Evolutionary conservation across 2,113 vertebrate genomes (phyloP), one percentile per base, ranked within the genome.

Genomic region (Pseudopodoces humilis): DNA sequence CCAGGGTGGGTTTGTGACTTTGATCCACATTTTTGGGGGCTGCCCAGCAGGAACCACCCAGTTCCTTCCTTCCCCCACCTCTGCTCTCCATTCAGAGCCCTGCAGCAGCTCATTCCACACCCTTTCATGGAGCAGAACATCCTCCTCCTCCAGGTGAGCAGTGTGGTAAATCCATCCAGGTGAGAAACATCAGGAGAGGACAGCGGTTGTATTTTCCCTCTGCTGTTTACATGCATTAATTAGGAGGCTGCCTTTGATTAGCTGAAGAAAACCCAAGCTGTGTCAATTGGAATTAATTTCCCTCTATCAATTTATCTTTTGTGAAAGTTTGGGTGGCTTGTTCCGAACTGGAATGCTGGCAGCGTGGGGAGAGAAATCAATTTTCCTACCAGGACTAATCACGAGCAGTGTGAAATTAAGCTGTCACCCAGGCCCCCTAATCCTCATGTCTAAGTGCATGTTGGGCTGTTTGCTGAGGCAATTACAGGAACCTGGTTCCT

Each of bases 351-450:
- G 94, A 88, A 72, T 20, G 78, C 22, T 85, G 53, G 92, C 78
- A 79, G 75, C 4, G 14, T n/a, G 17, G 82, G 79, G 84, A 76
- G 75, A 87, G 70, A 94, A 96, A 96, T 95, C 91, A 77, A 79
- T 92, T 94, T 84, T 91, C 86, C 62, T 53, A 18, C 81, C 86
- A 14, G 74, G 33, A 76, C 83, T 95, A 82, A 92, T 89, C 74
- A 79, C 2, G 70, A 85, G 64, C 37, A 2, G n/a, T 88, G 86
- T 83, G 88, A 92, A 94, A 97, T 96, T 77, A 95, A 95, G 88
- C 10, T 93, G 88, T 93, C 96, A 71, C 49, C 16, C 81, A 9
- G 77, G 5, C 17, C 65, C 93, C 89, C 65, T 79, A 64, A 93
- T 79, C 25, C 68, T 81, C 6, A 9, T 75, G 90, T 67, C 94